phyloP scores from a whole-genome alignment of 2,113 vertebrate species.

The Gorsachius goisagi region DNA sequence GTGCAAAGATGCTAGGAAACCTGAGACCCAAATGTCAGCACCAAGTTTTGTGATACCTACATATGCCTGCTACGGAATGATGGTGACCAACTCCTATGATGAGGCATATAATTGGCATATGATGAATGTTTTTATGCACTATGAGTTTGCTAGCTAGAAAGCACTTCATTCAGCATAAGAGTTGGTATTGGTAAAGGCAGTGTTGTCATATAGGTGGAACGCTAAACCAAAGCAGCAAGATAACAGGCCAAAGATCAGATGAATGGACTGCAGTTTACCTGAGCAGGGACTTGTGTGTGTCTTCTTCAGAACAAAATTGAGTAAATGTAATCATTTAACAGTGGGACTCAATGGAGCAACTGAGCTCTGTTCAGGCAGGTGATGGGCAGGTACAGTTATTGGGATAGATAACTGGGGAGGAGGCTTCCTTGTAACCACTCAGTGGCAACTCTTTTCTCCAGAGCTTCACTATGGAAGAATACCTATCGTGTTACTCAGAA shows the following conservation, averaged over 20 bases:
- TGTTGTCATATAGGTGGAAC: neutral
- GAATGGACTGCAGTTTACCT: neutral
- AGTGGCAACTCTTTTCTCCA: neutral
- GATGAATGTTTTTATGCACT: neutral
- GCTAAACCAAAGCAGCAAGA: neutral
- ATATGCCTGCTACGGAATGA: neutral
- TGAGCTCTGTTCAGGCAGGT: neutral
- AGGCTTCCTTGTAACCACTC: neutral
- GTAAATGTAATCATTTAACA: neutral
- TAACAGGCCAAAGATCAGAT: neutral
- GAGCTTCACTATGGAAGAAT: neutral
- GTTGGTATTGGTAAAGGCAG: neutral
- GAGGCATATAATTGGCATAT: neutral
- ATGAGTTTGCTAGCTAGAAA: neutral
- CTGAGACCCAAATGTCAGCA: neutral
- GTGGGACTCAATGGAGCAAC: neutral
- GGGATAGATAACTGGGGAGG: neutral
- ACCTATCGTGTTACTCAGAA: neutral
- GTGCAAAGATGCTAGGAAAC: neutral
- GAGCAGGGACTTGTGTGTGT: rapidly evolving
- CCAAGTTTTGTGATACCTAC: neutral
- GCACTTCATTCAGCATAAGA: neutral
- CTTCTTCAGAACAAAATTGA: neutral
- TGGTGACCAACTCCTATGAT: neutral
- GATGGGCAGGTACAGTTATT: neutral